These are phyloP conservation scores for Parthenolecanium corni DNA, from an alignment of 2,888 invertebrate genomes.

Conservation along the genomic window DNA sequence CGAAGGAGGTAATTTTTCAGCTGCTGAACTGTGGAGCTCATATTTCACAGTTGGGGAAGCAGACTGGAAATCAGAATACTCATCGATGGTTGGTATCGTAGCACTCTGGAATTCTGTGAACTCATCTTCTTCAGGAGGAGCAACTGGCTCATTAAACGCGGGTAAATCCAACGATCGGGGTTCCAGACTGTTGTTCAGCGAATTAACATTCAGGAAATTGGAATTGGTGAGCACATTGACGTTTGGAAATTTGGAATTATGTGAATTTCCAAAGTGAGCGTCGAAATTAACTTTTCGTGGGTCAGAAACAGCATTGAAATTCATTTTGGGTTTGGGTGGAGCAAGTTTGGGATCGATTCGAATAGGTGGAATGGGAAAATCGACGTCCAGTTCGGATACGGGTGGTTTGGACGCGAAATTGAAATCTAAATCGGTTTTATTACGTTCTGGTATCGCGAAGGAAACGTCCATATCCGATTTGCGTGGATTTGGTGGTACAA, in stretches of 20 bases:
- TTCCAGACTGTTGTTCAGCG: not conserved
- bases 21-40: constrained; percentile 10
- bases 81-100: constrained; percentile 29
- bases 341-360: not conserved
- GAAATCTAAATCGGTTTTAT: no score
- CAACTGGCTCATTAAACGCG: not conserved
- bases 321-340: not conserved
- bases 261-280: no score
- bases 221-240: no score
- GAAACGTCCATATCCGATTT: not conserved
- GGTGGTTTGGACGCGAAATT: no score
- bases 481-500: not conserved
- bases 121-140: constrained; percentile 37
- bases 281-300: no score
- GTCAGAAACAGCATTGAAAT: not conserved
- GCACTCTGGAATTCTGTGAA: constrained; percentile 44
- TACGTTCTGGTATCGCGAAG: not conserved
- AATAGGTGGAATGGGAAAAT: not conserved
- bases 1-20: constrained; percentile 14
- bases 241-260: no score
- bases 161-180: constrained; percentile 17
- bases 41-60: constrained; percentile 22
- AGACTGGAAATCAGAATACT: constrained; percentile 32
- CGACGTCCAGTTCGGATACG: not conserved
- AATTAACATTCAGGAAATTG: constrained; percentile 1